These are phyloP conservation scores for Tribolium castaneum DNA, from an alignment of 1,140 invertebrate species.

Conservation along the genomic window DNA sequence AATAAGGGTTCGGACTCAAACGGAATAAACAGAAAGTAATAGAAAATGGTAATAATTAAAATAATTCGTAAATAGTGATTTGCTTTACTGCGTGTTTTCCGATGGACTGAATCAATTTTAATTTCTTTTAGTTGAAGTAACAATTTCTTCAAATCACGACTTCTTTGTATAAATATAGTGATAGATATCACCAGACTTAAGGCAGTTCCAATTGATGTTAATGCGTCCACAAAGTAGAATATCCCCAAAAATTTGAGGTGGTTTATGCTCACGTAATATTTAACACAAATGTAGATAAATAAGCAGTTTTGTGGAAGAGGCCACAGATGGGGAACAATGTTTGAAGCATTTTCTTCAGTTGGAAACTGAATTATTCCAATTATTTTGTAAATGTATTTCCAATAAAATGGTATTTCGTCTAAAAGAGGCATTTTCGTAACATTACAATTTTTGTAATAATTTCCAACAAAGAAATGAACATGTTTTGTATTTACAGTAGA, in stretches of 20 bases:
- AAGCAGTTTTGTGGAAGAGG: background rate
- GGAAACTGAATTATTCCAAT: background rate
- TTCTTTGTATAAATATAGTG: background rate
- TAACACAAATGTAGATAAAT: background rate
- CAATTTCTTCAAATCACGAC: background rate
- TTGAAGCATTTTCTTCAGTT: background rate
- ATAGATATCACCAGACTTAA: background rate
- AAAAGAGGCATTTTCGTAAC: background rate
- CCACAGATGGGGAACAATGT: background rate
- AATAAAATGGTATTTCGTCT: background rate
- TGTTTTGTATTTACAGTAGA: too few species aligned
- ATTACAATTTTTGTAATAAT: background rate
- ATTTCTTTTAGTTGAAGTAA: too few species aligned
- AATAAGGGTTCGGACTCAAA: background rate
- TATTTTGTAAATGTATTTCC: background rate
- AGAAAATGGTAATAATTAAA: too few species aligned
- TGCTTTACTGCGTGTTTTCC: too few species aligned
- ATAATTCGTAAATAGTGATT: too few species aligned
- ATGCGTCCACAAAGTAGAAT: background rate
- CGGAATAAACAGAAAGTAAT: background rate
- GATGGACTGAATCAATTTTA: too few species aligned
- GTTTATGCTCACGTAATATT: background rate
- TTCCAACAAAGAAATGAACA: too few species aligned
- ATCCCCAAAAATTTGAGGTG: background rate
- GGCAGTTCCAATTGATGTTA: background rate